Evolutionary conservation across 1,140 invertebrate species (phyloP), one percentile per base, ranked within the genome.

Genomic region (Camponotus floridanus): DNA sequence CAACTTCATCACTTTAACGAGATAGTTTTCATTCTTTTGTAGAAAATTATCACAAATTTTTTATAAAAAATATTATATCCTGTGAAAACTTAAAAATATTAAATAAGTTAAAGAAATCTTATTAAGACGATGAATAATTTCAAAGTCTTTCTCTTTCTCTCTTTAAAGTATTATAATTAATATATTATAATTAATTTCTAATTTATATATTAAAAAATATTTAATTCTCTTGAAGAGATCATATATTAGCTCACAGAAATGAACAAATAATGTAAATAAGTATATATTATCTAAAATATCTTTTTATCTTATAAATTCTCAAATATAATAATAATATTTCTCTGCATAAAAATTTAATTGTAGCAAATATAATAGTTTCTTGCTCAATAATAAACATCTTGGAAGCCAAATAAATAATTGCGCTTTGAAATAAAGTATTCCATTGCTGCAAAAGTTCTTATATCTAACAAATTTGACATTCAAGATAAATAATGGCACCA

Each of bases 381-480:
- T 9, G 21, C 11, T 57, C 15, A 21, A 1, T 7, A 15, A 65
- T 51, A 36, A 76, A 33, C 7, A 2, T 33, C 2, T 71, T 57
- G 21, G 2, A 81, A 83, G 45, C 45, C 26, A 59, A 71, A 68
- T 42, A 59, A 73, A 81, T 42, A 4, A 79, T 31, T 51, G 68
- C 55, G 31, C 55, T 61, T 83, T 11, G 11, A 45, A 8, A 15
- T 21, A 68, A 36, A 42, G 7, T 70, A 65, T 26, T 55, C 11
- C 3, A 70, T 33, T 39, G 13, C 36, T 42, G 39, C 33, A 26
- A 45, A 45, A 81, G 5, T 81, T 81, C 67, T 81, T 81, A 73
- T 73, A 67, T 73, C 7, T 55, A 61, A 73, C 67, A 26, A 26
- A 59, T 33, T 81, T 26, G 9, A 61, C 68, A 73, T 61, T 83